A percentile compares a stretch with the other conserved stretches of the same genome.
Evolutionary conservation across 2,797 vertebrate genomes (phyloP).

Genomic region (Silurus lanzhouensis): DNA sequence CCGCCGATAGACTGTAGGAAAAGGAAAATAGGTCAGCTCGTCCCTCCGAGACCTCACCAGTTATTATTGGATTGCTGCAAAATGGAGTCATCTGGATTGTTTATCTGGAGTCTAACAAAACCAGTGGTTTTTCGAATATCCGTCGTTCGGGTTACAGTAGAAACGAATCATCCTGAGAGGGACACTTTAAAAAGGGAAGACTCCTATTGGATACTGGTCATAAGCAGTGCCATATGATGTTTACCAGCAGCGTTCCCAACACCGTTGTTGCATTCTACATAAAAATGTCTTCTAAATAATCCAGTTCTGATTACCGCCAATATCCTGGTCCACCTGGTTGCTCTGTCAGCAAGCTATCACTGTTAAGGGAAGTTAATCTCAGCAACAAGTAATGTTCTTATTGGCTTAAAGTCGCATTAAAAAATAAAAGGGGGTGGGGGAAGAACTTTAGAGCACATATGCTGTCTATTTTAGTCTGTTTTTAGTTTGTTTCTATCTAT

Average conservation of each 20-base stretch:
- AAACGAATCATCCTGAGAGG: neutral
- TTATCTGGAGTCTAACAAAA: neutral
- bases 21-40: slow-evolving; percentile 39
- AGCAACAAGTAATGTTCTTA: neutral
- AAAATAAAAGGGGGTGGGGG: no score
- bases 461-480: neutral
- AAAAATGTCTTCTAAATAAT: neutral
- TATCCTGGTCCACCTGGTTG: neutral
- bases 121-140: neutral
- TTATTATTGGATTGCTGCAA: slow-evolving; percentile 27
- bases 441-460: neutral
- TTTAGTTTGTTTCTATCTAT: neutral
- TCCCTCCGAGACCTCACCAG: slow-evolving; percentile 24
- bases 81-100: slow-evolving; percentile 27
- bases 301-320: no score
- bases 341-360: neutral
- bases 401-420: neutral
- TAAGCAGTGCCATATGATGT: neutral
- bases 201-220: neutral
- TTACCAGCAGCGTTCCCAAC: neutral
- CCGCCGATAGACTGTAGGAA: slow-evolving; percentile 5
- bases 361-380: neutral
- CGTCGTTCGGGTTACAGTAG: neutral
- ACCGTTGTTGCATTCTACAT: no score
- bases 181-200: neutral